Percentiles rank a stretch among this genome's conserved stretches.
These are phyloP conservation scores for Myotis myotis DNA, from an alignment of 2,797 vertebrate species.

Conservation along the genomic window DNA sequence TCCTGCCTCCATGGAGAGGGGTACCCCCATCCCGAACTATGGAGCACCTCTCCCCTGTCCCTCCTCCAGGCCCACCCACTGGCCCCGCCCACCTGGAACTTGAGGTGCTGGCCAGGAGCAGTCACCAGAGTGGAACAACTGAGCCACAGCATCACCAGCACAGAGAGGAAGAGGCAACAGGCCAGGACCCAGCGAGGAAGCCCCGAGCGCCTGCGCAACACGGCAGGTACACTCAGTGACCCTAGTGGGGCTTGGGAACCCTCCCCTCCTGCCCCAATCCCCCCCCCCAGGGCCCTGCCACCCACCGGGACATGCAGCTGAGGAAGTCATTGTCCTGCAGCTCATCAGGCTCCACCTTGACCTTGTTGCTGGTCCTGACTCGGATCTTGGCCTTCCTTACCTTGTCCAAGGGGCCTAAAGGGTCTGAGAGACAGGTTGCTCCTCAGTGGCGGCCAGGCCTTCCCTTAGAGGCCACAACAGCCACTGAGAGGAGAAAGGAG, in stretches of 20 bases:
- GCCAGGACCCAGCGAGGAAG: conserved; percentile 97
- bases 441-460: background rate
- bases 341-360: conserved; percentile 79
- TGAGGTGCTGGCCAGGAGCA: conserved; percentile 94
- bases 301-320: conserved; percentile 97
- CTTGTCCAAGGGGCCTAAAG: conserved; percentile 73
- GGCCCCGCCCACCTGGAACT: conserved; percentile 88
- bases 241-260: background rate
- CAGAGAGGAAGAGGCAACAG: conserved; percentile 95
- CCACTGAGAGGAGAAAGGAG: background rate
- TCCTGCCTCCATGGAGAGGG: background rate
- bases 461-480: background rate
- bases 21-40: background rate
- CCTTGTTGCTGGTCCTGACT: conserved; percentile 83
- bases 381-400: conserved; percentile 84
- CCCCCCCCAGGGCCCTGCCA: background rate
- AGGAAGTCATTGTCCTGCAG: conserved; percentile 94
- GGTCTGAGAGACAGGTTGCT: fast-evolving
- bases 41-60: background rate
- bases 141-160: conserved; percentile 98
- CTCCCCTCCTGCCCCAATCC: background rate
- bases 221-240: background rate
- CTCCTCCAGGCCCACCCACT: background rate
- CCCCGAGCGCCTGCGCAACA: conserved; percentile 90
- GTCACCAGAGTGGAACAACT: conserved; percentile 97